Conservation (phyloP, 2,888 invertebrate species). For the Polia nebulosa region DNA sequence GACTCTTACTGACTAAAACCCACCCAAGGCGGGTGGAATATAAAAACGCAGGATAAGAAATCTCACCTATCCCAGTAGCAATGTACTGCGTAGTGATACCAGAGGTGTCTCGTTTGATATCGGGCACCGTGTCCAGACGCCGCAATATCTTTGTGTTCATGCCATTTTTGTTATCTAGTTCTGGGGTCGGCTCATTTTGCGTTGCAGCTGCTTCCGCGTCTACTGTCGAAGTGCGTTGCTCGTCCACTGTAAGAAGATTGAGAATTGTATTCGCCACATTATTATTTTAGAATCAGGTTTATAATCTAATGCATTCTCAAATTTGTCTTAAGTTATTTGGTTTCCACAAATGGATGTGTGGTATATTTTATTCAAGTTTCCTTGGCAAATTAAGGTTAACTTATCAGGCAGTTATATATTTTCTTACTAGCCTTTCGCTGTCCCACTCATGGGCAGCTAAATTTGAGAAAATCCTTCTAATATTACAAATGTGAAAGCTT, state of each 20-base stretch:
- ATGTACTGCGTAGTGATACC: constrained; percentile 88
- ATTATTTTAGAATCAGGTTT: not conserved
- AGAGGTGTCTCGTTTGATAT: constrained; percentile 86
- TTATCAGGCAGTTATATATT: not conserved
- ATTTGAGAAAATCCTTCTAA: too few relatives aligned
- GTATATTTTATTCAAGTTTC: not conserved
- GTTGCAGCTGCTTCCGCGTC: constrained; percentile 64
- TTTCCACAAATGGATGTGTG: not conserved
- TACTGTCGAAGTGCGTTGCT: constrained; percentile 68
- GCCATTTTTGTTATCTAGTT: constrained; percentile 73
- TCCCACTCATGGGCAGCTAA: too few relatives aligned
- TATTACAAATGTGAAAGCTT: too few relatives aligned
- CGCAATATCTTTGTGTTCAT: constrained; percentile 75
- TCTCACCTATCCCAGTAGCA: constrained; percentile 85
- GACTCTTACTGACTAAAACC: too few relatives aligned
- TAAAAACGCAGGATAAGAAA: not conserved
- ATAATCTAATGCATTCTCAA: too few relatives aligned
- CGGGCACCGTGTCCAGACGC: constrained; percentile 85
- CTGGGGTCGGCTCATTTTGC: constrained; percentile 50
- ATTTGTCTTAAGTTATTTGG: not conserved
- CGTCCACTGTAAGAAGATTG: constrained; percentile 69
- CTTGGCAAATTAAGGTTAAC: not conserved
- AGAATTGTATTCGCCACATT: too few relatives aligned
- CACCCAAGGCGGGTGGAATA: too few relatives aligned
- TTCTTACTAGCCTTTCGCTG: too few relatives aligned